Percentiles rank a stretch among this genome's conserved stretches.
phyloP scores from a whole-genome alignment of 2,113 vertebrate genomes.

The Rostratula benghalensis region DNA sequence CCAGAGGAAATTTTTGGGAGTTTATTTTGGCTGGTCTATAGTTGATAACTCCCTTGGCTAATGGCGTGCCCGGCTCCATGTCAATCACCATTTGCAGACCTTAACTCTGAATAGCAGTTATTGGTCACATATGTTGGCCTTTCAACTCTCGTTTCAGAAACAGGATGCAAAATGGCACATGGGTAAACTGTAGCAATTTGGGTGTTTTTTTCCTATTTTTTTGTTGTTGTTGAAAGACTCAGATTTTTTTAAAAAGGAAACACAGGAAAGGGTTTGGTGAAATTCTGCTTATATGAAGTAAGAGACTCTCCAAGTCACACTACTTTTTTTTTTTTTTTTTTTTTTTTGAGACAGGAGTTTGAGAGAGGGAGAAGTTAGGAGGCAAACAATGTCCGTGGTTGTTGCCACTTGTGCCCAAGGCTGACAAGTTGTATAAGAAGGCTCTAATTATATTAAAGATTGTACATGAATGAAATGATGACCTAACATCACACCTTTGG shows the following conservation, averaged over 20 bases:
- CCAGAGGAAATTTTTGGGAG: constrained; percentile 41
- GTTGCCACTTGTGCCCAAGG: background rate
- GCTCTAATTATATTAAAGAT: background rate
- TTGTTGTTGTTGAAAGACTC: background rate
- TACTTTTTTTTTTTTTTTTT: background rate
- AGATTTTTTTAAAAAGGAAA: background rate
- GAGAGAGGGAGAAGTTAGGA: background rate
- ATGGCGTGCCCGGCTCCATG: background rate
- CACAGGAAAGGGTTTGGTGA: background rate
- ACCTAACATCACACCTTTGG: background rate
- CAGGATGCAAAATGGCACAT: background rate
- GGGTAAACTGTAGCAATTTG: background rate
- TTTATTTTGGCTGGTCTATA: constrained; percentile 58
- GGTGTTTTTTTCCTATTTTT: background rate
- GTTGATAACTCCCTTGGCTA: constrained; percentile 42
- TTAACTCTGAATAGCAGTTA: constrained; percentile 41
- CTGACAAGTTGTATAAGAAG: background rate
- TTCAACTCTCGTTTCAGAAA: constrained; percentile 11
- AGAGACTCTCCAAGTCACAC: background rate
- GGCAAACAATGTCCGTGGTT: background rate
- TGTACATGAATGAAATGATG: background rate
- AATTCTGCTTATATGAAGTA: background rate
- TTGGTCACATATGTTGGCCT: constrained; percentile 31
- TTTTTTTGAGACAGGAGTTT: background rate
- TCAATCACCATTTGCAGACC: constrained; percentile 44